Base-by-base conservation (phyloP, 2,888 invertebrate genomes). In the Drosophila maculinotata region DNA sequence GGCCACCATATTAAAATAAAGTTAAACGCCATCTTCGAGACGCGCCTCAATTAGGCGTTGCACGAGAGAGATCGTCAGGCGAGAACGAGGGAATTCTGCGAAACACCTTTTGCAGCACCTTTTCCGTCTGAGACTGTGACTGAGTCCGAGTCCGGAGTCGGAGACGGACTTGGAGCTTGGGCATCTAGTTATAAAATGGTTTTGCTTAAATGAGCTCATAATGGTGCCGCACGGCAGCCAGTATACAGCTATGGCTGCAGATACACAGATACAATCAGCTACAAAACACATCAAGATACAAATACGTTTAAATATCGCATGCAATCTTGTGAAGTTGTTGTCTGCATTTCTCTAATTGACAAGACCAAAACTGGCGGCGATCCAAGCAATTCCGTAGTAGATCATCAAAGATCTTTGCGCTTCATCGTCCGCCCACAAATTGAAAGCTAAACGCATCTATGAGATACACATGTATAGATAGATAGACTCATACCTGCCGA, bases 11-110 rank as follows among this genome's bases (percentile, higher is more conserved):
- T 86, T 79, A 72, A 70, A 86, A 70, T 77, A 72, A 72, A 56
- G 49, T 65, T 69, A 76, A 82, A 87, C 88, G 72, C 84, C 87
- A 86, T 86, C 84, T 86, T 87, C 72, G 67, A 57, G 76, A 69
- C 58, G 63, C 56, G 63, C 57, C 66, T 66, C 64, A 73, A 83
- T 79, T 76, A 70, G 56, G 14, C 54, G 62, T 48, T 38, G 68
- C 79, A 75, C 44, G 59, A 49, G 52, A 65, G 59, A 47, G 58
- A 58, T 64, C 56, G 66, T 38, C 49, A 62, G 58, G 75, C 70
- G 70, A 82, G 78, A 81, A 78, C 58, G 66, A 63, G 80, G 44
- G 68, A 78, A 71, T 87, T 87, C 62, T 65, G 59, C 59, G 77
- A 83, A 76, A 74, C 80, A 74, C 74, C 72, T 39, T 63, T 35